A percentile compares a stretch with the other conserved stretches of the same genome.
phyloP scores from a whole-genome alignment of 2,113 vertebrate species.

The Blennius ocellaris region DNA sequence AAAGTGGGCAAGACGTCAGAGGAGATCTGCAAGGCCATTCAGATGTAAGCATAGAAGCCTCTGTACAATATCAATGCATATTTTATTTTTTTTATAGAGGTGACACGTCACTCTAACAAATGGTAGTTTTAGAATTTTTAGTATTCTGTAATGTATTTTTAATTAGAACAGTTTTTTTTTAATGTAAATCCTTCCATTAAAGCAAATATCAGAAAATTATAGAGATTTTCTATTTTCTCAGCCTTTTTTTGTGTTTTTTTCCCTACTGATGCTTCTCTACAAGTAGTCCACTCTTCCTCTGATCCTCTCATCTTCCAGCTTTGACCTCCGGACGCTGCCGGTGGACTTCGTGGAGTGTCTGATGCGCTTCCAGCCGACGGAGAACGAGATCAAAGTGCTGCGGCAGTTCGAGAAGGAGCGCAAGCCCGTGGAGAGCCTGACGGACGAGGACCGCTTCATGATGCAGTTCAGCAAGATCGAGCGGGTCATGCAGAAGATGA shows the following conservation, averaged over 20 bases:
- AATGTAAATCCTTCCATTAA: no score
- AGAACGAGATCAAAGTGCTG: conserved; percentile 89
- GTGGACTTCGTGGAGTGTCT: conserved; percentile 96
- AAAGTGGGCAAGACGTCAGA: conserved; percentile 92
- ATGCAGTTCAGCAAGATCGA: conserved; percentile 96
- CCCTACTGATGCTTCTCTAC: no score
- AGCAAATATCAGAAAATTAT: no score
- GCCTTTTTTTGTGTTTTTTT: no score
- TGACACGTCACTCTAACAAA: no score
- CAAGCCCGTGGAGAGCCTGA: conserved; percentile 91
- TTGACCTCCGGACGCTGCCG: conserved; percentile 90
- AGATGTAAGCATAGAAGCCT: conserved; percentile 83
- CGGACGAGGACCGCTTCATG: conserved; percentile 96
- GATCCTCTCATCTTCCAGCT: conserved; percentile 74
- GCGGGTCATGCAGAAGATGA: conserved; percentile 94
- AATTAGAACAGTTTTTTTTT: no score
- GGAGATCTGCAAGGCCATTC: conserved; percentile 96
- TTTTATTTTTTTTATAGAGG: neutral
- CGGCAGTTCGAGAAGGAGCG: conserved; percentile 93
- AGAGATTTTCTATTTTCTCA: no score
- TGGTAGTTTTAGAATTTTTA: no score
- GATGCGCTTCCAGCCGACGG: conserved; percentile 94
- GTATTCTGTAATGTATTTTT: no score
- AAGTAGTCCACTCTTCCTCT: no score
- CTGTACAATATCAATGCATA: neutral